Evolutionary conservation across 2,888 invertebrate genomes (phyloP).

Genomic region (Heliconius hortense): DNA sequence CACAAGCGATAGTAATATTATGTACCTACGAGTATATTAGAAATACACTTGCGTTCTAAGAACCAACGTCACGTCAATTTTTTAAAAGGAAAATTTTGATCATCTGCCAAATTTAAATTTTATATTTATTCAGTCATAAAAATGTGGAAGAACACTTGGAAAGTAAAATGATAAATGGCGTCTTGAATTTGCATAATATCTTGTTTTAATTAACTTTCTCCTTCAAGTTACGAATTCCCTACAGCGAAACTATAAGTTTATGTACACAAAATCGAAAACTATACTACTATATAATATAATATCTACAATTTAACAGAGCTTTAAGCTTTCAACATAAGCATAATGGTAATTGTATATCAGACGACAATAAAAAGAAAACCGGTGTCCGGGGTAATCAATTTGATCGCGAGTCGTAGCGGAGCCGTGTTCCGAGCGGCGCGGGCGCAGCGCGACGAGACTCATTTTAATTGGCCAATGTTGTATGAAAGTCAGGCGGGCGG

Average conservation of each 20-base stretch:
- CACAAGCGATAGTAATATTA: conserved; percentile 42
- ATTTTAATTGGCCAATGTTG: conserved; percentile 54
- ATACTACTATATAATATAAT: neutral
- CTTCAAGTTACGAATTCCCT: conserved; percentile 31
- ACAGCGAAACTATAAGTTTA: conserved; percentile 12
- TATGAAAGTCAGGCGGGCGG: conserved; percentile 46
- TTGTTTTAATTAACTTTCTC: conserved; percentile 40
- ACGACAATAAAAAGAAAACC: conserved; percentile 32
- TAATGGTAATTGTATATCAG: conserved; percentile 25
- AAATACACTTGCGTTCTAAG: conserved; percentile 19
- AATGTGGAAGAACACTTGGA: conserved; percentile 30
- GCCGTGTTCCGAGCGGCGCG: conserved; percentile 12
- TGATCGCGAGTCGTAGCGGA: conserved; percentile 27
- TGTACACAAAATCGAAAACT: neutral
- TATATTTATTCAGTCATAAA: conserved; percentile 35
- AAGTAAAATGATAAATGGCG: conserved; percentile 30
- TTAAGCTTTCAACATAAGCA: conserved; percentile 10
- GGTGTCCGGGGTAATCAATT: conserved; percentile 31
- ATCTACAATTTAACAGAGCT: neutral
- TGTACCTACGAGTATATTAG: neutral
- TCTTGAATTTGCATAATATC: conserved; percentile 26
- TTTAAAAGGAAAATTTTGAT: conserved; percentile 33
- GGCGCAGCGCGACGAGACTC: conserved; percentile 42
- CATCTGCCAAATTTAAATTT: conserved; percentile 35
- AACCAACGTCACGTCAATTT: conserved; percentile 7